These are phyloP conservation scores for Drosophila hamatofila DNA, from an alignment of 2,888 invertebrate species.

Conservation along the genomic window DNA sequence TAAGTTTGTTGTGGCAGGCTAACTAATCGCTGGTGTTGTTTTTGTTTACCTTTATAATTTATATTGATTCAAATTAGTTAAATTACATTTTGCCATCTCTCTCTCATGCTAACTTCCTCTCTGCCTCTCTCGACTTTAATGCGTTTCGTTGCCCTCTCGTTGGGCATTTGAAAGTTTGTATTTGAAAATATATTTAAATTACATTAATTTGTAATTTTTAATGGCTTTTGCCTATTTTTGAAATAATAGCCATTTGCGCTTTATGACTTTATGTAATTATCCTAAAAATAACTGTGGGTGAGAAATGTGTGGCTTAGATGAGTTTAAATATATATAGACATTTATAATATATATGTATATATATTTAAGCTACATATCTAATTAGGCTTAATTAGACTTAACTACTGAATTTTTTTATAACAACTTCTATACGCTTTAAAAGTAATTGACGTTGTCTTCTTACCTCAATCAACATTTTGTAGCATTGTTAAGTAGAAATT, in stretches of 20 bases:
- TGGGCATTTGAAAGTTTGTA: slow-evolving; percentile 24
- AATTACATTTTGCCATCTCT: slow-evolving; percentile 57
- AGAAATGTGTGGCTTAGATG: neutral
- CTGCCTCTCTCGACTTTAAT: neutral
- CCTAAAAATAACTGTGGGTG: neutral
- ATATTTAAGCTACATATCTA: neutral
- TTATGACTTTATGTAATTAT: slow-evolving; percentile 9
- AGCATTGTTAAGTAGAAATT: neutral
- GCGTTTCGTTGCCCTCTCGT: slow-evolving; percentile 27
- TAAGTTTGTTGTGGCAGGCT: slow-evolving; percentile 45
- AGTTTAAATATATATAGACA: neutral
- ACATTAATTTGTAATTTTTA: slow-evolving; percentile 9
- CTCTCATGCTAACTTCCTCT: neutral
- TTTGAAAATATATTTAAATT: slow-evolving; percentile 38
- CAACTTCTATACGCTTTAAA: neutral
- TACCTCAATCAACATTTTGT: neutral
- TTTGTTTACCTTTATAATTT: slow-evolving; percentile 49
- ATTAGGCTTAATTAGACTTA: neutral
- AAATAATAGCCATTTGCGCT: neutral
- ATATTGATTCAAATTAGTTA: slow-evolving; percentile 68
- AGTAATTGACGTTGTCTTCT: neutral
- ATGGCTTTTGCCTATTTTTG: slow-evolving; percentile 4
- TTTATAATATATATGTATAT: neutral
- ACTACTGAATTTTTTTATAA: neutral
- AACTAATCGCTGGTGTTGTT: slow-evolving; percentile 44